Base-by-base conservation (phyloP, 1,140 invertebrate genomes). In the Calycopis cecrops region DNA sequence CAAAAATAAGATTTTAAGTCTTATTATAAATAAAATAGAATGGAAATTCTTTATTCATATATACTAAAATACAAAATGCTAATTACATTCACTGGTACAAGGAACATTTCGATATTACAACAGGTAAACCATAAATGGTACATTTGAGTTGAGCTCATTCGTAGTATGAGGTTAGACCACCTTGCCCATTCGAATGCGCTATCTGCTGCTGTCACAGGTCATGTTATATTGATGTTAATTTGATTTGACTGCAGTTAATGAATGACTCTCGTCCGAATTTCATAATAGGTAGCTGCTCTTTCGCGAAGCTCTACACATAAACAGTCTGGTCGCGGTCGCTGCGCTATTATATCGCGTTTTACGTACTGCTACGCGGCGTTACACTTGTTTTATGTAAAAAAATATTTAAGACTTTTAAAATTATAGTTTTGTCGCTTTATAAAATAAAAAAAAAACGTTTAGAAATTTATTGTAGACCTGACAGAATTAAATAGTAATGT, bases 301-400 rank as follows among this genome's bases (percentile, higher is more conserved):
- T 28, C 18, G 35, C 18, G 12, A 7, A 18, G 37, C 18, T 9
- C 12, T 12, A 34, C 47, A 34, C n/a, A 11, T 11, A 21, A 18
- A 63, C 76, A 76, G 77, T 75, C 56, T 35, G 55, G 60, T 61
- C 62, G 71, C 59, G 65, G 61, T 61, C 73, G 60, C 51, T 52
- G 67, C 35, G 56, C 55, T 59, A 62, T 59, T 55, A 28, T 6
- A 68, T 60, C 67, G 73, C 67, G 63, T 51, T 42, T 18, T 14
- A 55, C 18, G 21, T 28, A 28, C 21, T n/a, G n/a, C n/a, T 28
- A 28, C 21, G 21, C 21, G 21, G 50, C 12, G 40, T 28, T 21
- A 37, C 40, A 28, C 34, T 35, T 50, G 4, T 12, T 50, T 14
- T 9, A 9, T 14, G 28, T 35, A 50, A 3, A n/a, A 35, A 50